Evolutionary conservation across 92 coral and sea anemone genomes (phyloP).

Genomic region (Umimayanthus kanabou): DNA sequence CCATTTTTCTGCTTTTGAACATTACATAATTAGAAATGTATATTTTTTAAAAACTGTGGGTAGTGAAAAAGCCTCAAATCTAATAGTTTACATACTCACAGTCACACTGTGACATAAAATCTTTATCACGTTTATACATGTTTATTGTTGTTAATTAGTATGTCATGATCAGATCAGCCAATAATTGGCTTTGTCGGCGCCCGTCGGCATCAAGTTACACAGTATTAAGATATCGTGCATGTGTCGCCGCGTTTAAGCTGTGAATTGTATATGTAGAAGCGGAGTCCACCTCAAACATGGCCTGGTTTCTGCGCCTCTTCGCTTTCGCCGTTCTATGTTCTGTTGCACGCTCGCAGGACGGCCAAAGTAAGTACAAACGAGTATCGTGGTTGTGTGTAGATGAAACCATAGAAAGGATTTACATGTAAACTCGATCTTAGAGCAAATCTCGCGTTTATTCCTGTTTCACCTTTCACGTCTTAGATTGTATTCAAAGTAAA

Average conservation of each 20-base stretch:
- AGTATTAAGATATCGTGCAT: not conserved
- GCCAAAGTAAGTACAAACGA: conserved; percentile 19
- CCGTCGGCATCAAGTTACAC: not conserved
- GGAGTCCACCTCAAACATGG: not conserved
- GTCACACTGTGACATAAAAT: too few species aligned
- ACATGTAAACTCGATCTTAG: not conserved
- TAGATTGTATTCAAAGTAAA: too few species aligned
- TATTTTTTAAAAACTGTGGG: too few species aligned
- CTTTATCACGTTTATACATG: too few species aligned
- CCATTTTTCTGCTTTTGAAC: too few species aligned
- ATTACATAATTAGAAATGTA: too few species aligned
- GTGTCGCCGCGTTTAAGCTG: not conserved
- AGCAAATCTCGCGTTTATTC: not conserved
- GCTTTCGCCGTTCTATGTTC: conserved; percentile 9
- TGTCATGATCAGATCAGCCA: not conserved
- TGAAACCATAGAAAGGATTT: not conserved
- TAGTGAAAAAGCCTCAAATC: too few species aligned
- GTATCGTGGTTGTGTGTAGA: not conserved
- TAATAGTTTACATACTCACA: too few species aligned
- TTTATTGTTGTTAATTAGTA: too few species aligned
- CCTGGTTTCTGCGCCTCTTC: not conserved
- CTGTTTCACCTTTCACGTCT: too few species aligned
- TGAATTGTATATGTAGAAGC: not conserved
- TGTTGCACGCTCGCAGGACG: conserved; percentile 2
- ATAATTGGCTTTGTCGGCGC: conserved; percentile 15